Percentiles rank a stretch among this genome's conserved stretches.
These are phyloP conservation scores for Colletes latitarsis DNA, from an alignment of 1,140 invertebrate species.

Conservation along the genomic window DNA sequence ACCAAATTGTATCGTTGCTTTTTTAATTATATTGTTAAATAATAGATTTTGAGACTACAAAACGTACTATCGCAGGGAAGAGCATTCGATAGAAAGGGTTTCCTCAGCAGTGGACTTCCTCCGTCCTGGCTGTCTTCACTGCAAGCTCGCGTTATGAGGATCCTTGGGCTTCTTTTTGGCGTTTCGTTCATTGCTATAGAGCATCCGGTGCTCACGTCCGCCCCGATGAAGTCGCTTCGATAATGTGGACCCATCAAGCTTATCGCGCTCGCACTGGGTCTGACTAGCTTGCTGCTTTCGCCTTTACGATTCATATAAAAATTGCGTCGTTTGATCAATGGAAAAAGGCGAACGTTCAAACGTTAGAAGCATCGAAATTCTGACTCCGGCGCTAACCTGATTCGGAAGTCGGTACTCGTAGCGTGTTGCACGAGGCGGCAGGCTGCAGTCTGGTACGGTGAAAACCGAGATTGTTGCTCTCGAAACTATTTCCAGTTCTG, in stretches of 20 bases:
- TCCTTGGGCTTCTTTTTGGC: slow-evolving; percentile 84
- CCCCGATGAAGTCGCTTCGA: slow-evolving; percentile 69
- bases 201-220: slow-evolving; percentile 52
- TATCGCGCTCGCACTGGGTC: slow-evolving; percentile 74
- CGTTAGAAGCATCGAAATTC: not conserved
- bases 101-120: slow-evolving; percentile 71
- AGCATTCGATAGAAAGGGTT: slow-evolving; percentile 50
- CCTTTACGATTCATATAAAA: slow-evolving; percentile 45
- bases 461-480: slow-evolving; percentile 71
- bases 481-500: slow-evolving; percentile 65
- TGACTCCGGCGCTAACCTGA: slow-evolving; percentile 62
- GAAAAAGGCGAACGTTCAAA: not conserved
- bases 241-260: slow-evolving; percentile 73
- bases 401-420: slow-evolving; percentile 76
- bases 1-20: no score
- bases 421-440: slow-evolving; percentile 78
- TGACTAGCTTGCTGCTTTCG: slow-evolving; percentile 69
- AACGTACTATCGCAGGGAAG: slow-evolving; percentile 71
- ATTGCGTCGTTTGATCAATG: not conserved
- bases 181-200: slow-evolving; percentile 61
- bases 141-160: slow-evolving; percentile 86
- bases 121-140: slow-evolving; percentile 84
- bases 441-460: slow-evolving; percentile 73
- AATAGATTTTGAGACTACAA: no score
- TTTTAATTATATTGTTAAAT: no score